Conservation (phyloP, 2,888 invertebrate genomes). For the Lycophotia porphyrea region DNA sequence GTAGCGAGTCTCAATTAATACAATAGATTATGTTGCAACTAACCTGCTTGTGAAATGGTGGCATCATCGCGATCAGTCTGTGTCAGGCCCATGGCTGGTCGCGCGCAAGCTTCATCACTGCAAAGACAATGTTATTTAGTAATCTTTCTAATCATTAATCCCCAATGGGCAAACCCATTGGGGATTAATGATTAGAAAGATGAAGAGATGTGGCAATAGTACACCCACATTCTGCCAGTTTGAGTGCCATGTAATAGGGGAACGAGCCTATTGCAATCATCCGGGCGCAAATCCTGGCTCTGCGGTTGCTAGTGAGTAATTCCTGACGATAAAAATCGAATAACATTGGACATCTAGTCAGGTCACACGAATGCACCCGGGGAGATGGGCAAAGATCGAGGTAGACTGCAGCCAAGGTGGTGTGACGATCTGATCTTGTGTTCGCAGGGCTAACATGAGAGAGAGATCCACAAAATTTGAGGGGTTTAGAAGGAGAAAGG, state of each 20-base stretch:
- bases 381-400: not conserved
- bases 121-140: slow-evolving; percentile 27
- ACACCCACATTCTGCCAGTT: not conserved
- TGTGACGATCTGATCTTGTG: not conserved
- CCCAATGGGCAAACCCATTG: too few relatives aligned
- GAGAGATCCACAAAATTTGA: not conserved
- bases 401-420: not conserved
- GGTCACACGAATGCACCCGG: not conserved
- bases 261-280: not conserved
- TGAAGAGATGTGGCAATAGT: not conserved
- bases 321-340: not conserved
- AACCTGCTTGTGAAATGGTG: slow-evolving; percentile 76
- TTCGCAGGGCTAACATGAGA: not conserved
- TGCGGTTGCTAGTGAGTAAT: not conserved
- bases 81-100: slow-evolving; percentile 86
- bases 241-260: not conserved
- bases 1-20: not conserved
- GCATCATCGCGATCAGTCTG: slow-evolving; percentile 80
- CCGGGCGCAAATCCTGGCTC: not conserved
- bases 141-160: not conserved
- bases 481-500: not conserved
- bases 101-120: slow-evolving; percentile 88
- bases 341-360: not conserved
- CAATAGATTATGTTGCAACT: slow-evolving; percentile 56
- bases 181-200: too few relatives aligned